A percentile compares a stretch with the other conserved stretches of the same genome.
Conservation (phyloP, 2,113 vertebrate species). For the Ceratotherium simum region DNA sequence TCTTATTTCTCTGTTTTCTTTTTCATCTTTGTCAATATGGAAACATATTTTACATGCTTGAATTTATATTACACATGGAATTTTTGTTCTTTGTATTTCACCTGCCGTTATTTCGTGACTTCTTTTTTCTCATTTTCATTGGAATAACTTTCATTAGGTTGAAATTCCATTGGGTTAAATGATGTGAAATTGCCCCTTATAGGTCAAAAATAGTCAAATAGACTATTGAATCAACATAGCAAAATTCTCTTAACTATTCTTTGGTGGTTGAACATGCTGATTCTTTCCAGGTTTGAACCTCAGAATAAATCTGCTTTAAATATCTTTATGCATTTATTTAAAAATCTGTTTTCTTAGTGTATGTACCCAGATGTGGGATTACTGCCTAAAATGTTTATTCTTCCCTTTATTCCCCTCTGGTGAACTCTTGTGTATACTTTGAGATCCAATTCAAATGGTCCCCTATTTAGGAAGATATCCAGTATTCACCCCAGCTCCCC, state of each 20-base stretch:
- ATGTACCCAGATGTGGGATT: not conserved
- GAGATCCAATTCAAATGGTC: not conserved
- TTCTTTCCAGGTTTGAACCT: constrained; percentile 23
- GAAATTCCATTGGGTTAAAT: constrained; percentile 2
- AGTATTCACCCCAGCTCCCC: not conserved
- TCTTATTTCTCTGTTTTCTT: not conserved
- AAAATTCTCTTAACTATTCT: not conserved
- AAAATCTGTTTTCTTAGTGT: not conserved
- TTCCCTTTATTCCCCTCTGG: not conserved
- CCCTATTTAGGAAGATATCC: not conserved
- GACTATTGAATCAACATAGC: not conserved
- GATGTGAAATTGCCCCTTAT: not conserved
- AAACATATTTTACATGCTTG: not conserved
- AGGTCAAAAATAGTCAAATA: not conserved
- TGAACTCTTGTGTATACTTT: not conserved
- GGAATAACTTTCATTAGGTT: not conserved
- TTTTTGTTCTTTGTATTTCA: constrained; percentile 22
- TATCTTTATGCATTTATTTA: not conserved
- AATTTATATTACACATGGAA: not conserved
- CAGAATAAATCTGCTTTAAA: constrained; percentile 1
- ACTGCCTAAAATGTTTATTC: not conserved
- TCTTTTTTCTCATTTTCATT: constrained; percentile 7
- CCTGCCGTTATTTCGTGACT: not conserved
- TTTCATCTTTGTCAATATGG: not conserved
- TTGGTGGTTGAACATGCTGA: not conserved